These are phyloP conservation scores for Fulmarus glacialis DNA, from an alignment of 2,113 vertebrate species.

Conservation along the genomic window DNA sequence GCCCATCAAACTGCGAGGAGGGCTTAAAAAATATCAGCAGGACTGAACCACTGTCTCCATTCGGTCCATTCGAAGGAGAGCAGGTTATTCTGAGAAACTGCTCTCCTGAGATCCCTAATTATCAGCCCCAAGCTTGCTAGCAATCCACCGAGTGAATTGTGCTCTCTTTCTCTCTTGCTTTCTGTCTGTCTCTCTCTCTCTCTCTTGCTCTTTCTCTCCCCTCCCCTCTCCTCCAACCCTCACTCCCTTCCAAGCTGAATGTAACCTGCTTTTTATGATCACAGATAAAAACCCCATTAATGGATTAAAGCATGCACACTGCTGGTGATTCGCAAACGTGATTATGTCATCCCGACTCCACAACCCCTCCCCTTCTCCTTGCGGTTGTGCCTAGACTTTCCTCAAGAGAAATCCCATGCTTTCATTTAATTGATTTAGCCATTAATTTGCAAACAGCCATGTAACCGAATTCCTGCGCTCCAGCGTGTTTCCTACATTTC, in stretches of 20 bases:
- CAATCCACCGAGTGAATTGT: conserved; percentile 9
- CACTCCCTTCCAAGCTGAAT: conserved; percentile 59
- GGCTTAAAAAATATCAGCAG: conserved; percentile 48
- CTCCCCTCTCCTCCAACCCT: conserved; percentile 51
- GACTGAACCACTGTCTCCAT: conserved; percentile 20
- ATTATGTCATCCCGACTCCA: conserved; percentile 49
- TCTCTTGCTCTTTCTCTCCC: conserved; percentile 11
- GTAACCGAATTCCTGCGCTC: neutral
- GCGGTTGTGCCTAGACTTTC: conserved; percentile 16
- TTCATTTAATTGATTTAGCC: conserved; percentile 41
- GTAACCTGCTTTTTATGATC: conserved; percentile 73
- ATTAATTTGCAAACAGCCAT: conserved; percentile 25
- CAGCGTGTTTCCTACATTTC: neutral
- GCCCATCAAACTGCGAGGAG: conserved; percentile 69
- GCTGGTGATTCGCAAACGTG: conserved; percentile 59
- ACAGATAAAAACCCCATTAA: conserved; percentile 68
- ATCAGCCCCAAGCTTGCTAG: conserved; percentile 26
- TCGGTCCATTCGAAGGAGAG: neutral
- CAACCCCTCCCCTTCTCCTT: conserved; percentile 24
- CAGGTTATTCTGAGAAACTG: neutral
- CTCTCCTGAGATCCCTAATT: conserved; percentile 40
- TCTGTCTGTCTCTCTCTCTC: neutral
- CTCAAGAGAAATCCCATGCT: conserved; percentile 44
- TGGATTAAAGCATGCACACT: conserved; percentile 60
- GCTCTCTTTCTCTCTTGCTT: conserved; percentile 3